A percentile compares a stretch with the other conserved stretches of the same genome.
These are phyloP conservation scores for Cyphomyrus plagiostoma DNA, from an alignment of 2,113 vertebrate species.

Conservation along the genomic window DNA sequence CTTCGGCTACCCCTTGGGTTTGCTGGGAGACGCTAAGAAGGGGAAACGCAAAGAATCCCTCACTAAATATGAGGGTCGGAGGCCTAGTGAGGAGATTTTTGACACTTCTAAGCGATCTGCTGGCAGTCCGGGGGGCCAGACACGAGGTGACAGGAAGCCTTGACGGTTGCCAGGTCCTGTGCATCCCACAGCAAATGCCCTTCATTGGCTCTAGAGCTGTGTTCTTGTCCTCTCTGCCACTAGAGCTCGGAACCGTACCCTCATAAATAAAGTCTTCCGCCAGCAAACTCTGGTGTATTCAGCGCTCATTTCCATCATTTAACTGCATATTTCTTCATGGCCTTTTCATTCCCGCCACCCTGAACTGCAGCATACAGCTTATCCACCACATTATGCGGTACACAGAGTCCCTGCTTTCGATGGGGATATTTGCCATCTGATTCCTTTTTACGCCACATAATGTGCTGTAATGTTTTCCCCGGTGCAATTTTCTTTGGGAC, in stretches of 20 bases:
- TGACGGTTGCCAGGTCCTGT: background rate
- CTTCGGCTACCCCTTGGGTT: constrained; percentile 33
- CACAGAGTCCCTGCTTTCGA: constrained; percentile 29
- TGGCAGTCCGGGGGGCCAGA: background rate
- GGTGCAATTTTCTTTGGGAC: constrained; percentile 45
- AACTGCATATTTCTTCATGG: background rate
- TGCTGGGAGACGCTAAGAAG: constrained; percentile 56
- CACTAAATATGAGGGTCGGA: background rate
- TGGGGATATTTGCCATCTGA: constrained; percentile 39
- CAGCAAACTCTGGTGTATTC: constrained; percentile 4
- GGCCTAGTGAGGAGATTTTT: background rate
- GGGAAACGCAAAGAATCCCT: constrained; percentile 35
- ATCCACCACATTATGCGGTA: constrained; percentile 30
- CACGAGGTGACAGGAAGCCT: background rate
- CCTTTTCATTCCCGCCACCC: constrained; percentile 32
- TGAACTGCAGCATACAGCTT: background rate
- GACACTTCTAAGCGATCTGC: background rate
- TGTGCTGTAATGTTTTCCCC: constrained; percentile 22
- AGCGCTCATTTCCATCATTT: constrained; percentile 22
- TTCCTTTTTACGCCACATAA: constrained; percentile 38
- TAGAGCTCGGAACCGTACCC: background rate
- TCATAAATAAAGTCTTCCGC: background rate
- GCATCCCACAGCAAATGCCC: background rate
- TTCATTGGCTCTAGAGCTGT: constrained; percentile 39
- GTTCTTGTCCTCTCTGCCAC: constrained; percentile 33